These are phyloP conservation scores for Rhinella marina DNA, from an alignment of 2,797 vertebrate species.

Conservation along the genomic window DNA sequence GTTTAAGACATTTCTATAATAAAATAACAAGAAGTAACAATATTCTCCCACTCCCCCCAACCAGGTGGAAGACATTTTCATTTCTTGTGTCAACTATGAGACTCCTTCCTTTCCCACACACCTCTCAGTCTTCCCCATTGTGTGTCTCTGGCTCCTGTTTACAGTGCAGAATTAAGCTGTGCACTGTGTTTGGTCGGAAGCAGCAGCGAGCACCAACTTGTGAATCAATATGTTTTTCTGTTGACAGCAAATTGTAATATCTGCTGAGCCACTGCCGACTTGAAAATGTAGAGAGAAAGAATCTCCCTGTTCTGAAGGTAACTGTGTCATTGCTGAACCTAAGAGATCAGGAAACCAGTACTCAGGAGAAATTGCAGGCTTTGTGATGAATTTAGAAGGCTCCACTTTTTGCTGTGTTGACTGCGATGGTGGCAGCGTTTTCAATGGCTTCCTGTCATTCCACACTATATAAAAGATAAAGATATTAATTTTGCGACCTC, in stretches of 20 bases:
- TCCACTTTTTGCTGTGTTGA: not conserved
- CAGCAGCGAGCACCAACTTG: slow-evolving; percentile 51
- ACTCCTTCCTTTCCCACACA: no score
- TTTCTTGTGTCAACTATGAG: no score
- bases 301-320: not conserved
- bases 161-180: slow-evolving; percentile 12
- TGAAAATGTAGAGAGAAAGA: not conserved
- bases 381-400: not conserved
- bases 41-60: no score
- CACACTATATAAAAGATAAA: not conserved
- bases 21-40: no score
- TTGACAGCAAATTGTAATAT: slow-evolving; percentile 52
- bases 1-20: no score
- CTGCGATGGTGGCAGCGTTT: not conserved
- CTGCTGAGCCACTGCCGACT: slow-evolving; percentile 56
- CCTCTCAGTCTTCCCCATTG: no score
- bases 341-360: not conserved
- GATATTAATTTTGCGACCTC: no score
- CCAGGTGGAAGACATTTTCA: no score
- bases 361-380: not conserved
- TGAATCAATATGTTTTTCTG: slow-evolving; percentile 67
- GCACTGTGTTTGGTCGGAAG: slow-evolving; percentile 41
- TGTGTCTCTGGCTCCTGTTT: no score
- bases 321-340: not conserved
- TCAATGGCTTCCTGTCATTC: not conserved